A percentile compares a stretch with the other conserved stretches of the same genome.
Conservation (phyloP, 2,113 vertebrate species). For the Myiozetetes cayanensis region DNA sequence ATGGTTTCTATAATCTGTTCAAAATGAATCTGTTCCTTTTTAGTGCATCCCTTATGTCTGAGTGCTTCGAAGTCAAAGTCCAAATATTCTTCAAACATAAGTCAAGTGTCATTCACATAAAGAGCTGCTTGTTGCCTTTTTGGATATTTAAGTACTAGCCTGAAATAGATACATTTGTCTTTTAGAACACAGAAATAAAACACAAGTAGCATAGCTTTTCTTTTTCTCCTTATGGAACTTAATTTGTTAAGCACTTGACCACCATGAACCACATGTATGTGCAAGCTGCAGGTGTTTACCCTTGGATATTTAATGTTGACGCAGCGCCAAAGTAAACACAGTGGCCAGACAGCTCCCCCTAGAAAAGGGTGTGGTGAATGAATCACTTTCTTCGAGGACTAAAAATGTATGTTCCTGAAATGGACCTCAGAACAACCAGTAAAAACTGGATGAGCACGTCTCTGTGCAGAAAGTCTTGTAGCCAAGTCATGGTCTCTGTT, state of each 20-base stretch:
- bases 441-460: not conserved
- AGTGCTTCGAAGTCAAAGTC: slow-evolving; percentile 22
- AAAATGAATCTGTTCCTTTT: not conserved
- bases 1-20: not conserved
- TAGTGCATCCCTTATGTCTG: not conserved
- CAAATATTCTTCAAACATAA: slow-evolving; percentile 22
- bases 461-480: not conserved
- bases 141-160: not conserved
- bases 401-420: not conserved
- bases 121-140: not conserved
- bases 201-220: not conserved
- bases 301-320: not conserved
- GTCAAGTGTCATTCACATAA: slow-evolving; percentile 9
- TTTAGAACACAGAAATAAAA: not conserved
- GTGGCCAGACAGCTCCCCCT: not conserved
- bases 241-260: not conserved
- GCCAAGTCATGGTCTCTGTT: not conserved
- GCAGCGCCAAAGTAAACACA: not conserved
- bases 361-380: not conserved
- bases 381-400: not conserved
- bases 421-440: not conserved
- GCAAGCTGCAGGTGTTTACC: not conserved
- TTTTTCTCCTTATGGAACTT: not conserved
- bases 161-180: not conserved
- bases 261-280: not conserved